Evolutionary conservation across 2,113 vertebrate genomes (phyloP), one percentile per base, ranked within the genome.

Genomic region (Picathartes gymnocephalus): DNA sequence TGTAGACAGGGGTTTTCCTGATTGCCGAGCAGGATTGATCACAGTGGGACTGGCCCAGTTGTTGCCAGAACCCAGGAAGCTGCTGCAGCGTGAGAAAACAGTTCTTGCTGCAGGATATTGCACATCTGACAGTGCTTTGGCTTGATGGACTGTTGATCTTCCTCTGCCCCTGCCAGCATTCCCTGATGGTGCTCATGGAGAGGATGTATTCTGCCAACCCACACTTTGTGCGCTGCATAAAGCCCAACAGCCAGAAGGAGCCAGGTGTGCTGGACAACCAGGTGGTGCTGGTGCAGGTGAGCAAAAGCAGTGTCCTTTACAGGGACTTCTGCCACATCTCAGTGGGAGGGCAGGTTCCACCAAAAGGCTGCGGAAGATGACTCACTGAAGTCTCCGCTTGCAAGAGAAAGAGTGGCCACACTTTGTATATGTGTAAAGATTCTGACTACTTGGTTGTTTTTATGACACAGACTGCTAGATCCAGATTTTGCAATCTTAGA

Each of bases 221-320:
- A 0, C 98, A 98, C 83, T 98, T 98, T 30, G 97, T 98, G 45
- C 97, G 98, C 54, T 98, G 98, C 84, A 97, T 98, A 91, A 98
- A 98, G 83, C 98, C 98, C 65, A 98, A 98, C 92, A 90, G 64
- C 37, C 96, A 87, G 88, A 98, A 98, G 84, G 78, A 95, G 35
- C 97, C 98, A 1, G 91, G 92, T 37, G 80, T 96, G 54, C 81
- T 98, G 81, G 98, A 98, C 89, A 92, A 27, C 60, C 92, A 98
- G 44, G 40, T 97, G 61, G 83, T 98, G 56, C 96, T 98, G 96
- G 96, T 97, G 84, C 98, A 98, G 97, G 98, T 98, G 60, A 93
- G 86, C 50, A 62, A 27, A 31, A 64, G 2, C 45, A 21, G 7
- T n/a, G 40, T 76, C 37, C 45, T 69, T 78, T 19, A 53, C 35